Percentiles rank a stretch among this genome's conserved stretches.
Conservation (phyloP, 1,140 invertebrate genomes). For the Dermatophagoides farinae region DNA sequence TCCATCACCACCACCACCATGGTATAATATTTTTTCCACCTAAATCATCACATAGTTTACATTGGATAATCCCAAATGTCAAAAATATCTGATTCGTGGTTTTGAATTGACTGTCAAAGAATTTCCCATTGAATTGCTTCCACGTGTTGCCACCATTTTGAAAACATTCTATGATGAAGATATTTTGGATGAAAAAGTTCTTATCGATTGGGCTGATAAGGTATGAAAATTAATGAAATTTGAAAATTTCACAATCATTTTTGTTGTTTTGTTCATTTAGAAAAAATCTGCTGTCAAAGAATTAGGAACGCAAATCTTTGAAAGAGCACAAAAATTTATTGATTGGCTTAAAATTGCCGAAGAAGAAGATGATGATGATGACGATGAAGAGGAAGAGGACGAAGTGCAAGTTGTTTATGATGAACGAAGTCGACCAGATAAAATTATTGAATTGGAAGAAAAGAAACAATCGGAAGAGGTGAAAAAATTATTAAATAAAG, state of each 20-base stretch:
- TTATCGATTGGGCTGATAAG: slow-evolving; percentile 86
- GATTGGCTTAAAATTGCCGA: slow-evolving; percentile 93
- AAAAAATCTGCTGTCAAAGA: slow-evolving; percentile 86
- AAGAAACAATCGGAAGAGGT: slow-evolving; percentile 20
- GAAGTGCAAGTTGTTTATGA: slow-evolving; percentile 32
- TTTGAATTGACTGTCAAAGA: slow-evolving; percentile 78
- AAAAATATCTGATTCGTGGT: slow-evolving; percentile 82
- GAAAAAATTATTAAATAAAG: slow-evolving; percentile 28
- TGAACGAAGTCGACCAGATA: slow-evolving; percentile 10
- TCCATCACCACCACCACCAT: neutral
- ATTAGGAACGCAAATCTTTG: slow-evolving; percentile 71
- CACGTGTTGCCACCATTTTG: slow-evolving; percentile 69
- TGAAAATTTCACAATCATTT: neutral
- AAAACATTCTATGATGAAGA: slow-evolving; percentile 86
- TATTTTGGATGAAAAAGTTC: slow-evolving; percentile 75
- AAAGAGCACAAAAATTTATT: slow-evolving; percentile 74
- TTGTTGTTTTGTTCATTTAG: slow-evolving; percentile 26
- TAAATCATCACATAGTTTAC: too few relatives aligned
- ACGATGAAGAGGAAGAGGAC: slow-evolving; percentile 36
- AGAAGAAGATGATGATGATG: slow-evolving; percentile 56
- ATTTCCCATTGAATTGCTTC: slow-evolving; percentile 53
- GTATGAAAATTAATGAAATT: slow-evolving; percentile 27
- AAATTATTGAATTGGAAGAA: slow-evolving; percentile 13
- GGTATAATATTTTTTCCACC: slow-evolving; percentile 22
- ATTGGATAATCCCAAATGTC: slow-evolving; percentile 65